Evolutionary conservation across 2,113 vertebrate genomes (phyloP).

Genomic region (Delphinus delphis): DNA sequence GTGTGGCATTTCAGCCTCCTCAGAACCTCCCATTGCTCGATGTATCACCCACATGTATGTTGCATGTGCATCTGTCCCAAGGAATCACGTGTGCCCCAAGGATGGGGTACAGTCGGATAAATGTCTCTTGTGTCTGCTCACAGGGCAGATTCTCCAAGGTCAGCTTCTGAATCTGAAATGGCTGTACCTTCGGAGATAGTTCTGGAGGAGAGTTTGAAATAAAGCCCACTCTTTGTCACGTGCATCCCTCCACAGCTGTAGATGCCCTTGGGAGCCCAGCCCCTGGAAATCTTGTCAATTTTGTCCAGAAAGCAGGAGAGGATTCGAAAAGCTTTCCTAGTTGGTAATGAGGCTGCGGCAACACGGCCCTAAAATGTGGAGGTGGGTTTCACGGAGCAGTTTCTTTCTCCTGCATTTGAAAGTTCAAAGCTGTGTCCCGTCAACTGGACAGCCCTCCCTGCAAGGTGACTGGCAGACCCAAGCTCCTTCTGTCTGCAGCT

Average conservation of each 20-base stretch:
- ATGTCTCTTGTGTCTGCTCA: not conserved
- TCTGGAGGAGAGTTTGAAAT: not conserved
- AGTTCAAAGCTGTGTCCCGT: not conserved
- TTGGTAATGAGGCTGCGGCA: not conserved
- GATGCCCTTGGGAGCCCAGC: too few species aligned
- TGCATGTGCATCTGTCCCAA: fast-evolving
- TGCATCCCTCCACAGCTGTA: not conserved
- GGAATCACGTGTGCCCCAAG: not conserved
- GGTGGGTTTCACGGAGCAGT: fast-evolving
- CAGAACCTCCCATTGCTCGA: fast-evolving
- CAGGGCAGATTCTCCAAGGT: not conserved
- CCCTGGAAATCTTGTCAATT: not conserved
- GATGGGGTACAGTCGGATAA: fast-evolving
- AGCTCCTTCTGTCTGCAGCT: not conserved
- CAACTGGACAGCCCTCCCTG: fast-evolving
- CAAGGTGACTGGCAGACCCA: not conserved
- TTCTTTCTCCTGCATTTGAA: not conserved
- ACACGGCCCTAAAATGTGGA: not conserved
- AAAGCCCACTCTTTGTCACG: not conserved
- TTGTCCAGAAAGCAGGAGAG: not conserved
- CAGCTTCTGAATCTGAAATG: not conserved
- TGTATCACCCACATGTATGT: fast-evolving
- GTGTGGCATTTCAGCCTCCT: fast-evolving
- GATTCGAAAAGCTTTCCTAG: too few species aligned
- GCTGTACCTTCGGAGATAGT: not conserved